phyloP scores from a whole-genome alignment of 2,113 vertebrate species.

The Strigops habroptila region DNA sequence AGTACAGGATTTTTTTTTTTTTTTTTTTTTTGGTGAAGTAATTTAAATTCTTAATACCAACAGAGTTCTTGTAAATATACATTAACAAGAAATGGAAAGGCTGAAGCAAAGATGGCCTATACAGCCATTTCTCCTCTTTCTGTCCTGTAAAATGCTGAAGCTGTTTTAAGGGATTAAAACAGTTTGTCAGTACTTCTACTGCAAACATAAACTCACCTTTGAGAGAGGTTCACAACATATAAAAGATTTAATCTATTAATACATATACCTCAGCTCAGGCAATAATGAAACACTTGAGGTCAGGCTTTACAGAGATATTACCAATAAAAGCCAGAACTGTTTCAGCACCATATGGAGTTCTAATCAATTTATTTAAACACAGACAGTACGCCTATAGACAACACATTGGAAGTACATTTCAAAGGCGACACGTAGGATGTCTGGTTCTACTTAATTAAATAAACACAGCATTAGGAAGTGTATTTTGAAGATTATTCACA shows the following conservation, averaged over 20 bases:
- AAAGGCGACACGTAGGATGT: background rate
- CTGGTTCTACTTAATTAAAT: background rate
- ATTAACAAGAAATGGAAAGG: background rate
- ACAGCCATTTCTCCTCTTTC: background rate
- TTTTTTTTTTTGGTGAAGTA: background rate
- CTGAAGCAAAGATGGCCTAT: background rate
- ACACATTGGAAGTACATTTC: background rate
- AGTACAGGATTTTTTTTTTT: accelerated
- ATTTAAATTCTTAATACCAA: background rate
- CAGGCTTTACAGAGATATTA: background rate
- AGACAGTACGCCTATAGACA: background rate
- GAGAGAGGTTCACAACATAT: background rate
- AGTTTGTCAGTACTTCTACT: background rate
- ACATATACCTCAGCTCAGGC: background rate
- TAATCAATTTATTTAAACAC: background rate
- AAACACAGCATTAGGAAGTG: background rate
- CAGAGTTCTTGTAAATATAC: background rate
- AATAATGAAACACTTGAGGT: background rate
- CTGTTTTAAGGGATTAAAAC: background rate
- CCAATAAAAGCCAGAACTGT: background rate
- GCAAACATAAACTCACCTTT: background rate
- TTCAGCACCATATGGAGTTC: background rate
- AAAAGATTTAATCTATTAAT: background rate
- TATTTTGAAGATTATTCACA: background rate
- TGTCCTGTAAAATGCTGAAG: background rate